Evolutionary conservation across 2,888 invertebrate species (phyloP).

Genomic region (Aromia moschata): DNA sequence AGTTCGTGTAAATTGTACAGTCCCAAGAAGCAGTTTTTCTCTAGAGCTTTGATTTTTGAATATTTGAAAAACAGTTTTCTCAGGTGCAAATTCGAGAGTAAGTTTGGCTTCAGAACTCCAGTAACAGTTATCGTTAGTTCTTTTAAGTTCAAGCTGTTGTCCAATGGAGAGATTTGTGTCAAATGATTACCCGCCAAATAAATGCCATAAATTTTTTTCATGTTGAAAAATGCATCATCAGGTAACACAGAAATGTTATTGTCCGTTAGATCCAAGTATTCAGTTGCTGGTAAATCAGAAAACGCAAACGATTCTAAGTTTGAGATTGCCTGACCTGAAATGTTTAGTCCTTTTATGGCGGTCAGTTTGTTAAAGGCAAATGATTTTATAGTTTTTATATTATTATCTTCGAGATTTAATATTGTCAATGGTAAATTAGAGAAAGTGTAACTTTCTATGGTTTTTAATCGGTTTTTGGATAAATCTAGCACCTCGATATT

Average conservation of each 20-base stretch:
- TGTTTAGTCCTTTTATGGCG: no score
- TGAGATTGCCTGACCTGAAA: no score
- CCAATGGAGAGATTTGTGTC: not conserved
- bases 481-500: no score
- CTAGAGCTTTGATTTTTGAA: slow-evolving; percentile 8
- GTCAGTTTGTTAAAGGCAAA: no score
- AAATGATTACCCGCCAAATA: slow-evolving; percentile 10
- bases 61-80: slow-evolving; percentile 8
- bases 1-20: slow-evolving; percentile 12
- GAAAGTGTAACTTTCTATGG: no score
- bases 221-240: slow-evolving; percentile 3
- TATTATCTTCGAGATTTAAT: no score
- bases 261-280: slow-evolving; percentile 13
- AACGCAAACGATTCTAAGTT: slow-evolving; percentile 4
- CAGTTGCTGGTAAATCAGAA: slow-evolving; percentile 1
- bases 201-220: not conserved
- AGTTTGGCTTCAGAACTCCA: slow-evolving; percentile 1
- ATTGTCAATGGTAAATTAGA: no score
- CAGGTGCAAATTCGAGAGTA: slow-evolving; percentile 7
- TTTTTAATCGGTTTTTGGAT: no score
- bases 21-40: slow-evolving; percentile 13
- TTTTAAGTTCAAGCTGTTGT: not conserved
- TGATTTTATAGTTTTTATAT: no score
- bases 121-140: slow-evolving; percentile 13
- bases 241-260: slow-evolving; percentile 14